These are phyloP conservation scores for Oreocharis arfaki DNA, from an alignment of 2,113 vertebrate genomes.

Conservation along the genomic window DNA sequence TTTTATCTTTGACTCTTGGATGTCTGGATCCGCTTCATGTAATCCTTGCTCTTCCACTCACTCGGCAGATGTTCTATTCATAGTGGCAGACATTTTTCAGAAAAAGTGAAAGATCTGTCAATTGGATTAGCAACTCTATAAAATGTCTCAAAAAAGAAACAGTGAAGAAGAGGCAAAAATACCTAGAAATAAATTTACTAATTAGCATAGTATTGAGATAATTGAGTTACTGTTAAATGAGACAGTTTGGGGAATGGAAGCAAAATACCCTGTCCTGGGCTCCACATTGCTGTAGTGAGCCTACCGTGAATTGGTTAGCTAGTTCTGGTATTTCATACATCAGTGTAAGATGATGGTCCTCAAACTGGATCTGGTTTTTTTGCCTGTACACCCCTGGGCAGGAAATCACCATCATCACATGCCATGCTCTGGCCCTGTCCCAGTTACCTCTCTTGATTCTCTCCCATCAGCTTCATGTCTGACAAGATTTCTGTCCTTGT, in stretches of 20 bases:
- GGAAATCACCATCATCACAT: background rate
- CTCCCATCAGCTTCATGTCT: background rate
- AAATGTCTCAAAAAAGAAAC: background rate
- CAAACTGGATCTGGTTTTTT: background rate
- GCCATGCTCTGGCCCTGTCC: background rate
- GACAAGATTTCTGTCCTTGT: background rate
- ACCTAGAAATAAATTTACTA: background rate
- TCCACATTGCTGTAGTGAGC: background rate
- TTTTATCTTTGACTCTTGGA: background rate
- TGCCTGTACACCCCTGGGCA: background rate
- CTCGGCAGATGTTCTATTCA: background rate
- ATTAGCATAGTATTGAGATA: background rate
- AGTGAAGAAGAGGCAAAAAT: background rate
- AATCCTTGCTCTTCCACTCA: background rate
- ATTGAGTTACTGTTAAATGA: background rate
- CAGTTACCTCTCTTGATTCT: background rate
- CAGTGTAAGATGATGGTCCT: background rate
- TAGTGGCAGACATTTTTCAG: background rate
- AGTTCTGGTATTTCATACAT: background rate
- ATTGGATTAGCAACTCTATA: background rate
- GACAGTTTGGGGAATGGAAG: background rate
- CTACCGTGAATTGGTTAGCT: background rate
- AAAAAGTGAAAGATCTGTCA: background rate
- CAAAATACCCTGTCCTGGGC: background rate
- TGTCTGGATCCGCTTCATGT: background rate